phyloP scores from a whole-genome alignment of 2,888 invertebrate genomes.

The Teinopalpus imperialis region DNA sequence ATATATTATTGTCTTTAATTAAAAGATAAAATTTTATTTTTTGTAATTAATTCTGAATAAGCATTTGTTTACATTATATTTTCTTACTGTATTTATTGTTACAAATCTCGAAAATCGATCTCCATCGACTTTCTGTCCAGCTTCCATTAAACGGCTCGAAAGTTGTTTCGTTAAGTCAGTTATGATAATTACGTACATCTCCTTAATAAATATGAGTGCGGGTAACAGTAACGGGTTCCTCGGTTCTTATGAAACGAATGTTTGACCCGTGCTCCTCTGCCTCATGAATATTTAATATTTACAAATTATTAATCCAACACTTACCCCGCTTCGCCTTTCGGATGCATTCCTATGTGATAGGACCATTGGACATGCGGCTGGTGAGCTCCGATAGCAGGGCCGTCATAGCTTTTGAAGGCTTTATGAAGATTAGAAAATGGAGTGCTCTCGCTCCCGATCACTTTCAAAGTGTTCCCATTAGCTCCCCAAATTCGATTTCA shows the following conservation, averaged over 20 bases:
- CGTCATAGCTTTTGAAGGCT: constrained; percentile 62
- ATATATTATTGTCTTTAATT: too few species aligned
- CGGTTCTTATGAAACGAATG: constrained; percentile 66
- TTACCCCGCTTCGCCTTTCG: constrained; percentile 52
- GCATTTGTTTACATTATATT: too few species aligned
- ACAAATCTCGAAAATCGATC: too few species aligned
- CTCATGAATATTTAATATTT: constrained; percentile 81
- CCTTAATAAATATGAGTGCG: constrained; percentile 71
- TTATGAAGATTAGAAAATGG: constrained; percentile 72
- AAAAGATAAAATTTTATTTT: too few species aligned
- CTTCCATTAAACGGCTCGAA: constrained; percentile 43
- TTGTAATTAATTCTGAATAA: too few species aligned
- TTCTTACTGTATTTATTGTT: too few species aligned
- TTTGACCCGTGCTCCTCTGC: constrained; percentile 68
- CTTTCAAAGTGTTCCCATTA: constrained; percentile 20
- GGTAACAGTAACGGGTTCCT: constrained; percentile 61
- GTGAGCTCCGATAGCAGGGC: constrained; percentile 52
- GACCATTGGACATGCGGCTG: constrained; percentile 39
- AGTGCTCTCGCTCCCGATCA: constrained; percentile 46
- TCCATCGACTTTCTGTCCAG: constrained; percentile 44
- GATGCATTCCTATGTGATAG: constrained; percentile 60
- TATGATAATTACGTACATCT: constrained; percentile 75
- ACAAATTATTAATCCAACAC: constrained; percentile 80
- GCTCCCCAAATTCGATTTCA: constrained; percentile 9
- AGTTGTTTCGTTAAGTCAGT: constrained; percentile 61